Conservation (phyloP, 2,888 invertebrate species). For the Drosophila dives region DNA sequence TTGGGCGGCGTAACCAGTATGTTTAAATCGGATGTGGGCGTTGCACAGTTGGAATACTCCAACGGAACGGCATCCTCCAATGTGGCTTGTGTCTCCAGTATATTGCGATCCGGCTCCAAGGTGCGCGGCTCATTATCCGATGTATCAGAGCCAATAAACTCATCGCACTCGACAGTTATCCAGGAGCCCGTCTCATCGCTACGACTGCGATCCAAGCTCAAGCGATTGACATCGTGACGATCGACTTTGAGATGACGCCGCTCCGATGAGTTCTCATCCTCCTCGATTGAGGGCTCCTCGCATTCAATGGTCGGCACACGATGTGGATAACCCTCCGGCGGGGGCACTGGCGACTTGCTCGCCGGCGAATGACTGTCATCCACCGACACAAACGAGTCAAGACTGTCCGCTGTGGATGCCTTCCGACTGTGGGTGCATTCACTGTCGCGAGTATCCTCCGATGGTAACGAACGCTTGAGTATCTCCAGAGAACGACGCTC, state of each 20-base stretch:
- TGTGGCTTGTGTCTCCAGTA: conserved; percentile 86
- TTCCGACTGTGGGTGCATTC: conserved; percentile 81
- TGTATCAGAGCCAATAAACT: conserved; percentile 88
- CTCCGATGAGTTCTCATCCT: conserved; percentile 81
- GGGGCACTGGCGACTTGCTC: conserved; percentile 79
- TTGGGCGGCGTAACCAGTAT: conserved; percentile 88
- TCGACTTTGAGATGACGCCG: conserved; percentile 83
- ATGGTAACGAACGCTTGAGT: conserved; percentile 86
- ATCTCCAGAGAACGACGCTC: conserved; percentile 88
- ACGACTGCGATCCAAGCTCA: conserved; percentile 86
- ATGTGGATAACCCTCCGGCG: conserved; percentile 76
- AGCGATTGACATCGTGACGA: conserved; percentile 79
- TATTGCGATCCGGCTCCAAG: conserved; percentile 83
- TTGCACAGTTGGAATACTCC: conserved; percentile 85
- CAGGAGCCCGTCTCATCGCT: conserved; percentile 90
- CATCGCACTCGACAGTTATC: conserved; percentile 89
- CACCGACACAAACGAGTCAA: conserved; percentile 85
- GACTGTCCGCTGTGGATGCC: conserved; percentile 86
- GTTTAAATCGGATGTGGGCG: conserved; percentile 84
- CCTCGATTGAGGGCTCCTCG: conserved; percentile 84
- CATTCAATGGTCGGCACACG: conserved; percentile 85
- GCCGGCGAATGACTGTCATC: conserved; percentile 89
- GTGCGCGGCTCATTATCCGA: conserved; percentile 86
- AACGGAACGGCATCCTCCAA: conserved; percentile 87
- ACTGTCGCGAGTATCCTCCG: conserved; percentile 85